phyloP scores from a whole-genome alignment of 2,888 invertebrate species.

The Mamestra brassicae region DNA sequence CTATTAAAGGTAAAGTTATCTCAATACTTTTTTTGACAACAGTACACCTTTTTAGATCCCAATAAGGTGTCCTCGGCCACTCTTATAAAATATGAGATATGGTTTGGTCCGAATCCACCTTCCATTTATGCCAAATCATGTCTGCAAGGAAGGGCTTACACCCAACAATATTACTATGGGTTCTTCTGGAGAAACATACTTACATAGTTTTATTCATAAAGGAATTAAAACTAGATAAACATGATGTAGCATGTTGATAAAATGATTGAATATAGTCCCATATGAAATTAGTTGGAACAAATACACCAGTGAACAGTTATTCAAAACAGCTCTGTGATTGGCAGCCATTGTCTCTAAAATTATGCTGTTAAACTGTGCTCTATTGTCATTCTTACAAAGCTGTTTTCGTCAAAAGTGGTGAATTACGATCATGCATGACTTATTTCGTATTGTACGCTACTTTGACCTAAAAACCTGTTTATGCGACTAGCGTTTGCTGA shows the following conservation, averaged over 20 bases:
- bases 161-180: no score
- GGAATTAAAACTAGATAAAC: neutral
- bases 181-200: no score
- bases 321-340: neutral
- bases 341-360: slow-evolving; percentile 7
- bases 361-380: neutral
- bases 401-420: neutral
- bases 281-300: neutral
- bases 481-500: neutral
- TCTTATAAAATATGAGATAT: neutral
- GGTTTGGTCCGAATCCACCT: neutral
- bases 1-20: slow-evolving; percentile 94
- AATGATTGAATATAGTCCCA: neutral
- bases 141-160: no score
- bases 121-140: no score
- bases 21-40: neutral
- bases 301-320: neutral
- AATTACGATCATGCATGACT: neutral
- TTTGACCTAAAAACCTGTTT: no score
- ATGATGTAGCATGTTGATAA: neutral
- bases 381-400: neutral
- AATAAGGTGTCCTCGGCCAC: no score
- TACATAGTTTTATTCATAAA: no score
- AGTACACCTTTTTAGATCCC: neutral
- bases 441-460: neutral